phyloP scores from a whole-genome alignment of 53 echinoderm and acorn worm genomes.

The Henricia sp. region DNA sequence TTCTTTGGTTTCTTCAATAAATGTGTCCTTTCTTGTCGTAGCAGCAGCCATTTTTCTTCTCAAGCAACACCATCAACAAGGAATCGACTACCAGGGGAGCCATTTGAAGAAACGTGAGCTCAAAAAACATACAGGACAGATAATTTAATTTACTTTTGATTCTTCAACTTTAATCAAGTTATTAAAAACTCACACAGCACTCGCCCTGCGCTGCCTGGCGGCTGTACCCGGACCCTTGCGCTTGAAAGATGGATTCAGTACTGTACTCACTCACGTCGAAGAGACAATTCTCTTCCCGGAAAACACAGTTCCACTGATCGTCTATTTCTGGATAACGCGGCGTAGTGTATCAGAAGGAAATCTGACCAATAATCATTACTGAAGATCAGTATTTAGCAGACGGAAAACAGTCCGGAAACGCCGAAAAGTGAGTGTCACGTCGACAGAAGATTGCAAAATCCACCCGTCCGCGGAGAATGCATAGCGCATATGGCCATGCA shows the following conservation, averaged over 20 bases:
- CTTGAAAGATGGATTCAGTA: background rate
- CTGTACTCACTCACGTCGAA: background rate
- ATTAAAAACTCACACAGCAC: too few species aligned
- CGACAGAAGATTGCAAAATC: slow-evolving; percentile 5
- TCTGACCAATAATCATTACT: slow-evolving; percentile 51
- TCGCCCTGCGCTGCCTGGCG: too few species aligned
- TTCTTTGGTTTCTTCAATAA: too few species aligned
- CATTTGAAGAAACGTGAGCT: too few species aligned
- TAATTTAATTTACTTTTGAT: background rate
- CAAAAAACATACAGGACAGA: too few species aligned
- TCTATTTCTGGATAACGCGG: slow-evolving; percentile 63
- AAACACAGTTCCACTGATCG: slow-evolving; percentile 52
- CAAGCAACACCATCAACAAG: too few species aligned
- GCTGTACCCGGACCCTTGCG: background rate
- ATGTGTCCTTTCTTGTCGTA: slow-evolving; percentile 4
- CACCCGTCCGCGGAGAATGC: background rate
- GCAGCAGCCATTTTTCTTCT: slow-evolving; percentile 49
- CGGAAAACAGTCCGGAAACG: slow-evolving; percentile 55
- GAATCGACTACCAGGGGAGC: slow-evolving; percentile 17
- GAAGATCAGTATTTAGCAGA: slow-evolving; percentile 18
- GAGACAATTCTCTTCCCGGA: slow-evolving; percentile 39
- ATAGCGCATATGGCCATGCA: background rate
- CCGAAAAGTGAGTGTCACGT: background rate
- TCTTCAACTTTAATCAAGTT: too few species aligned
- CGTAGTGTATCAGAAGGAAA: slow-evolving; percentile 46